Conservation (phyloP, 2,888 invertebrate species). For the Oligia strigilis region DNA sequence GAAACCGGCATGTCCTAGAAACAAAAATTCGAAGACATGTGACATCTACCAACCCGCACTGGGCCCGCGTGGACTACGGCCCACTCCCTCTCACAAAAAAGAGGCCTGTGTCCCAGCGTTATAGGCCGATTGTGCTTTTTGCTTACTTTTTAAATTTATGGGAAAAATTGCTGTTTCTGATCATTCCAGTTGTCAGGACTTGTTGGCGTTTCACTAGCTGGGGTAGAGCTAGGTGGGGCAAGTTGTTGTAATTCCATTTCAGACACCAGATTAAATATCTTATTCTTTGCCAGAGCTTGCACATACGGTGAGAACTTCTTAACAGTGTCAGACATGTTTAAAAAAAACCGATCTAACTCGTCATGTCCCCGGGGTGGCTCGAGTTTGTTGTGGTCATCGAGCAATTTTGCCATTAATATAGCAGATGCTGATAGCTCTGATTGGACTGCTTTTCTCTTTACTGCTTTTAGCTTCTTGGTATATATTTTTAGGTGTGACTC, state of each 20-base stretch:
- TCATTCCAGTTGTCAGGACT: constrained; percentile 1
- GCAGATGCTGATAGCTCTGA: constrained; percentile 7
- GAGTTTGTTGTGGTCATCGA: not conserved
- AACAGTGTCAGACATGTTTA: constrained; percentile 21
- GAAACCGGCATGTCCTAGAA: too few relatives aligned
- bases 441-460: constrained; percentile 16
- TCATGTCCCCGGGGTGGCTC: not conserved
- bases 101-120: too few relatives aligned
- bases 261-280: constrained; percentile 27
- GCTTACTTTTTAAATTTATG: not conserved
- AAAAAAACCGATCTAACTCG: constrained; percentile 28
- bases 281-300: constrained; percentile 24
- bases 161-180: not conserved
- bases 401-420: constrained; percentile 8
- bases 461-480: not conserved
- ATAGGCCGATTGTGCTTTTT: too few relatives aligned
- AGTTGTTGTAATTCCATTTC: constrained; percentile 23
- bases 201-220: not conserved
- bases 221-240: constrained; percentile 1
- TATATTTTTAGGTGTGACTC: not conserved
- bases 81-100: too few relatives aligned
- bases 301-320: constrained; percentile 30
- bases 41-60: too few relatives aligned
- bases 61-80: too few relatives aligned
- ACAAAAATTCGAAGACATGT: too few relatives aligned